phyloP scores from a whole-genome alignment of 2,113 vertebrate species.

The Cairina moschata region DNA sequence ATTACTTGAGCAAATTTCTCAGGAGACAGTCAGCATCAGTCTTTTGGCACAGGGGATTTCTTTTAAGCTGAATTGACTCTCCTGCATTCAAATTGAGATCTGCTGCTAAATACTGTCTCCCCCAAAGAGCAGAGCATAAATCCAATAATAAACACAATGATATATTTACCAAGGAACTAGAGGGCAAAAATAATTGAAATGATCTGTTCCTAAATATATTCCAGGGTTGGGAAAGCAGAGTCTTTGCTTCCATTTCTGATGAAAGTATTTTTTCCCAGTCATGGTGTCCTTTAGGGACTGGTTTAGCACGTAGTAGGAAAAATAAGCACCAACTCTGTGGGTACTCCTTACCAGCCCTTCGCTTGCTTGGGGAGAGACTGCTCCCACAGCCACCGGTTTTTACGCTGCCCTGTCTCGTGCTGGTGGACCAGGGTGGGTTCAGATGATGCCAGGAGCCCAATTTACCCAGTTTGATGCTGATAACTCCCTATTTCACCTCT shows the following conservation, averaged over 20 bases:
- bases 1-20: constrained; percentile 38
- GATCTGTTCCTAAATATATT: background rate
- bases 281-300: background rate
- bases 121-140: background rate
- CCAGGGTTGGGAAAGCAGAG: background rate
- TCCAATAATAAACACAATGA: constrained; percentile 28
- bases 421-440: too few species aligned
- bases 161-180: constrained; percentile 34
- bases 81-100: constrained; percentile 16
- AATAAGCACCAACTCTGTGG: background rate
- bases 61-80: constrained; percentile 26
- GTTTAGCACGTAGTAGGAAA: background rate
- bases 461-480: background rate
- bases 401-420: background rate
- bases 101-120: constrained; percentile 13
- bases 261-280: background rate
- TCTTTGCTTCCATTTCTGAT: background rate
- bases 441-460: too few species aligned
- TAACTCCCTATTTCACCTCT: background rate
- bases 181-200: background rate
- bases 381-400: background rate
- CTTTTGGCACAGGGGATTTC: constrained; percentile 34
- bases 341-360: background rate
- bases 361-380: fast-evolving
- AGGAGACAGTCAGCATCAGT: constrained; percentile 33